Percentiles rank a stretch among this genome's conserved stretches.
Evolutionary conservation across 53 echinoderm and acorn worm genomes (phyloP).

Genomic region (Holothuria scabra): DNA sequence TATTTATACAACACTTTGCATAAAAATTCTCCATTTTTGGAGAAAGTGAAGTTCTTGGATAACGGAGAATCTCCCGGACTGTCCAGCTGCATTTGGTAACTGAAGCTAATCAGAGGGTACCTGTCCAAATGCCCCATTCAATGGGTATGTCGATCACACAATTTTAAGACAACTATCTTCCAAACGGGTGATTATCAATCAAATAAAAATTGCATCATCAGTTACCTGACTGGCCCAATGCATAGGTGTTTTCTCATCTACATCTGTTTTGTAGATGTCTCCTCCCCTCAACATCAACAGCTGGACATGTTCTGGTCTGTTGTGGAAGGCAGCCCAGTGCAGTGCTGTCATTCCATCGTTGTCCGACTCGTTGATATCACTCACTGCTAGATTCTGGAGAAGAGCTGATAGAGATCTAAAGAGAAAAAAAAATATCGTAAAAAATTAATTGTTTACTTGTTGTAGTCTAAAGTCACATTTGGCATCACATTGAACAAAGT

Average conservation of each 20-base stretch:
- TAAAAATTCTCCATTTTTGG: no score
- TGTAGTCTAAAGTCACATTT: background rate
- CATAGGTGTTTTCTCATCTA: constrained; percentile 93
- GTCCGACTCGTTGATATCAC: constrained; percentile 93
- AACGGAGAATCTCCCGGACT: no score
- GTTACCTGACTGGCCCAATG: constrained; percentile 99
- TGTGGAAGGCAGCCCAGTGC: constrained; percentile 99
- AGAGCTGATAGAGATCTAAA: constrained; percentile 84
- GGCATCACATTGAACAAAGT: no score
- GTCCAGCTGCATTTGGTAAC: no score
- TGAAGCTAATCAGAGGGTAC: no score
- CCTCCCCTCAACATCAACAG: constrained; percentile 93
- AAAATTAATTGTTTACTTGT: background rate
- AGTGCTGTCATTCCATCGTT: constrained; percentile 98
- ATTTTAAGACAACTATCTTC: no score
- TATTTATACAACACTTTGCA: no score
- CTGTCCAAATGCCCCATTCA: no score
- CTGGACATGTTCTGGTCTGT: constrained; percentile 95
- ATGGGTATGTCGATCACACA: no score
- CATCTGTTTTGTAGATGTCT: constrained; percentile 86
- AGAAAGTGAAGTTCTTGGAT: no score
- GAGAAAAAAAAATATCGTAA: background rate
- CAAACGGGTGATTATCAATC: no score
- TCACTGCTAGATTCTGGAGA: constrained; percentile 84
- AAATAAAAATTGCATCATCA: no score